phyloP scores from a whole-genome alignment of 2,113 vertebrate species.

The Cyrtonyx montezumae region DNA sequence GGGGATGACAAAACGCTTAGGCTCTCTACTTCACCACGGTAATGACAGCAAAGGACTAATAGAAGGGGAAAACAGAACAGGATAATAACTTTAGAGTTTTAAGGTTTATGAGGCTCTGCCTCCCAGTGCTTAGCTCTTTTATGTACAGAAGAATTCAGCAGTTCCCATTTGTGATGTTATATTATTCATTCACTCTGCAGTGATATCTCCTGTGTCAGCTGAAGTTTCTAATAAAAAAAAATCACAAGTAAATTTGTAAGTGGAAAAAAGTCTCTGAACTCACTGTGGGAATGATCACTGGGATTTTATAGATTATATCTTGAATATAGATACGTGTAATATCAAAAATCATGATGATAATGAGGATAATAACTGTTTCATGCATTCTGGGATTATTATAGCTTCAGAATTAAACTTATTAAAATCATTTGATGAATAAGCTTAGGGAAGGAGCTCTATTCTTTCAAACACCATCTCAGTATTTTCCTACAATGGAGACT shows the following conservation, averaged over 20 bases:
- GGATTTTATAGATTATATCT: not conserved
- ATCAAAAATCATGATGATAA: not conserved
- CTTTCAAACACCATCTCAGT: not conserved
- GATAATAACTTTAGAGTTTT: not conserved
- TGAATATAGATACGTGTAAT: not conserved
- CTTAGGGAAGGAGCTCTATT: not conserved
- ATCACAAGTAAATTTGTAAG: not conserved
- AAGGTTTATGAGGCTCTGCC: not conserved
- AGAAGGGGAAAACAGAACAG: not conserved
- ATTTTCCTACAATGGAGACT: not conserved
- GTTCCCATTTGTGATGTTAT: not conserved
- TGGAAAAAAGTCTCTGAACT: not conserved
- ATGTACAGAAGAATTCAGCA: not conserved
- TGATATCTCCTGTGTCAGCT: not conserved
- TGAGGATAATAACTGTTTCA: not conserved
- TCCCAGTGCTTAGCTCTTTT: fast-evolving
- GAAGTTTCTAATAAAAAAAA: not conserved
- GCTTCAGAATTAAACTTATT: conserved; percentile 11
- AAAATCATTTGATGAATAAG: conserved; percentile 21
- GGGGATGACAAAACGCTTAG: fast-evolving
- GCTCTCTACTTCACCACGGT: not conserved
- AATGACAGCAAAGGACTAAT: fast-evolving
- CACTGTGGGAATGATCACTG: not conserved
- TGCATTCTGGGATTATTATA: not conserved
- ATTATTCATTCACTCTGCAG: not conserved